Conservation (phyloP, 2,113 vertebrate genomes). For the Microtus richardsoni region DNA sequence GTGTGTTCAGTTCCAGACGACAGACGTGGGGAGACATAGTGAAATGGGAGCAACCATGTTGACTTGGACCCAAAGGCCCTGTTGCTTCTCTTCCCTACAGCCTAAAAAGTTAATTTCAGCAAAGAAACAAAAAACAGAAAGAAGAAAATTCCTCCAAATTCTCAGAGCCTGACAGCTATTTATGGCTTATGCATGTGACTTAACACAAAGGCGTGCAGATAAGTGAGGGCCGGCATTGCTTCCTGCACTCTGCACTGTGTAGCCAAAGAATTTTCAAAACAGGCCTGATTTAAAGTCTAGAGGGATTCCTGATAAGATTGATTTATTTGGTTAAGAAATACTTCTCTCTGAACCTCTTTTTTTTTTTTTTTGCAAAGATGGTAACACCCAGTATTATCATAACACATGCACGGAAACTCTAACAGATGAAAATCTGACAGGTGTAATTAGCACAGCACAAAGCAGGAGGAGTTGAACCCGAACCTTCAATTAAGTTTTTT, state of each 20-base stretch:
- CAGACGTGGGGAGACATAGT: not conserved
- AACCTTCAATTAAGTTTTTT: conserved; percentile 25
- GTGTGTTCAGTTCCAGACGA: not conserved
- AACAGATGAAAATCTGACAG: conserved; percentile 46
- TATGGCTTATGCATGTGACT: not conserved
- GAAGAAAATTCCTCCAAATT: no score
- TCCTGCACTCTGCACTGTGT: not conserved
- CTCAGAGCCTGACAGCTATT: not conserved
- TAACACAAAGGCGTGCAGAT: not conserved
- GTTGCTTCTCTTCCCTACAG: not conserved
- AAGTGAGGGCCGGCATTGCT: not conserved
- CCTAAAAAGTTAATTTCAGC: not conserved
- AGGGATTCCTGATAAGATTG: conserved; percentile 45
- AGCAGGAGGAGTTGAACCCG: conserved; percentile 5
- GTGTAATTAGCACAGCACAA: not conserved
- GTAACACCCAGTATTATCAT: conserved; percentile 22
- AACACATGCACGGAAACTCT: not conserved
- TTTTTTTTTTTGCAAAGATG: not conserved
- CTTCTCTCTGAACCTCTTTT: conserved; percentile 47
- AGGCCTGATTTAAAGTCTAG: not conserved
- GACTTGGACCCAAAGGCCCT: not conserved
- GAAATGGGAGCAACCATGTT: not conserved
- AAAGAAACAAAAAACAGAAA: not conserved
- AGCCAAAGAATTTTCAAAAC: not conserved
- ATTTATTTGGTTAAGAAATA: conserved; percentile 69